Base-by-base conservation (phyloP, 2,888 invertebrate genomes). In the Drosophila diplacantha region DNA sequence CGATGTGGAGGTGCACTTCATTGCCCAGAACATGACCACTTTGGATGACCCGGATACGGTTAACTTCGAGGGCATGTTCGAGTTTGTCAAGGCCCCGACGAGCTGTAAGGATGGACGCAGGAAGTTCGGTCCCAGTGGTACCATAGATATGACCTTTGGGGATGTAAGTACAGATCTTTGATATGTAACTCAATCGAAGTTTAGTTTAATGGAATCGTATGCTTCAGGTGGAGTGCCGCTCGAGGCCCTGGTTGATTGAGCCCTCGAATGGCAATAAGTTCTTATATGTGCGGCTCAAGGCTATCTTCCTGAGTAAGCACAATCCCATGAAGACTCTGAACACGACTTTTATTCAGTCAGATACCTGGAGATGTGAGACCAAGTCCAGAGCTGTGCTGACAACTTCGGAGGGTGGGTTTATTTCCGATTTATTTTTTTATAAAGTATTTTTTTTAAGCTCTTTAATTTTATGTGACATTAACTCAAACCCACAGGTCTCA, bases 1-100 rank as follows among this genome's bases (percentile, higher is more conserved):
- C 72, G 91, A 94, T 34, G 92, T 95, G 14, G 95, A 96, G 85
- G 90, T 96, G 35, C 92, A 93, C 80, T 96, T 96, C 83, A 93
- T 93, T 72, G 93, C 96, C 16, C 91, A 92, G 58, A 93, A 93
- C 75, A 96, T 97, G 97, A 92, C 93, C 68, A 92, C 95, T 2
- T 89, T 93, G 18, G 95, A 96, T 83, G 95, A 97, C 90, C 95
- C 95, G 86, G 92, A 94, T 61, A 93, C 93, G 47, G 91, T 96
- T 73, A 93, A 93, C 84, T 95, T 96, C 87, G 95, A 96, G 86
- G 96, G 94, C 7, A 92, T 92, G 39, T 96, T 94, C 88, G 95
- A 95, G 85, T 95, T 95, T 78, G 90, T 95, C 12, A 91, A 93
- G 79, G 89, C 92, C 44, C 91, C 92, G n/a, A 90, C 91, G 0